Base-by-base conservation (phyloP, 2,113 vertebrate species). In the Orthonyx spaldingii region DNA sequence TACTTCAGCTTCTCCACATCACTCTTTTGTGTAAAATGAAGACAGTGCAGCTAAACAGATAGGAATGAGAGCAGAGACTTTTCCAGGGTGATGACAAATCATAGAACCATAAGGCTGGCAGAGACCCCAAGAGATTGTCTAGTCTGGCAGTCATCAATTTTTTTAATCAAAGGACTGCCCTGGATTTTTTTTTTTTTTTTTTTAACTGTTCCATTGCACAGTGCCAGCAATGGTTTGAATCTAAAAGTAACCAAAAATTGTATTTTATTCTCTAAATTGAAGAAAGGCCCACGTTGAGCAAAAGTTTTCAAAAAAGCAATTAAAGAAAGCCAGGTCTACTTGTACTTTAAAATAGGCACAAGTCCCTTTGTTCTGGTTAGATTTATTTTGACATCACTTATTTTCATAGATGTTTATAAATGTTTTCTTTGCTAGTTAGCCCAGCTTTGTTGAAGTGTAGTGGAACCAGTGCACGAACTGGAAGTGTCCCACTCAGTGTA, bases 191-290 rank as follows among this genome's bases (percentile, higher is more conserved):
- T 60, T 16, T 1, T 1, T n/a, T n/a, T n/a, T n/a, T n/a, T 42
- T 42, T 42, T 42, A 42, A 46, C 28, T 83, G 24, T 90, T 95
- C 81, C 90, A 68, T 53, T 90, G 65, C 81, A 86, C 47, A 63
- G 33, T 83, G 88, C 63, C 87, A 96, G 71, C 63, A 71, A 91
- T 83, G 76, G 44, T 94, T 94, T 80, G 69, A 78, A 83, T 88
- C 65, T 77, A 75, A 81, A 86, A 94, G 60, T 37, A 87, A 83
- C 90, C 28, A 61, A 90, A 94, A 95, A 50, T 61, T 42, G 16
- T 65, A 49, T 69, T 92, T 94, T 88, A 74, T 79, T 77, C 44
- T 88, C 66, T 90, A 69, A 85, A 84, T 35, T 92, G 71, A 72
- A 90, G 86, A 78, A 95, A 87, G 53, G 19, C 44, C 47, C 24